phyloP scores from a whole-genome alignment of 2,888 invertebrate species.

The Rhyacophila evoluta region DNA sequence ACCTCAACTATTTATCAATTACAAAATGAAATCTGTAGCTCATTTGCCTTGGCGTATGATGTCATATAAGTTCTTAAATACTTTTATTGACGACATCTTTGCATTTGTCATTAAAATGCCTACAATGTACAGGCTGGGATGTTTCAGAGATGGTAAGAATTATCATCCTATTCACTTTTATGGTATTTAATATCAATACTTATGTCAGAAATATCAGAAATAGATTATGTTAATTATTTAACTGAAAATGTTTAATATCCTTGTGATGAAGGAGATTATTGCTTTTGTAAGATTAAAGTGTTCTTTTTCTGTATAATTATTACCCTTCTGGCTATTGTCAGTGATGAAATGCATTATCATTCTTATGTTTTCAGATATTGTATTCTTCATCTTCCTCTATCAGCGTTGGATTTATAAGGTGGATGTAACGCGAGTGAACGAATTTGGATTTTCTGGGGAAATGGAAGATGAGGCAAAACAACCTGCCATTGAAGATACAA shows the following conservation, averaged over 20 bases:
- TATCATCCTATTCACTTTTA: too few species aligned
- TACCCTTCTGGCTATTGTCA: too few species aligned
- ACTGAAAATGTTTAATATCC: too few species aligned
- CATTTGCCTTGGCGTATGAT: slow-evolving; percentile 99
- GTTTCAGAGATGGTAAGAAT: slow-evolving; percentile 91
- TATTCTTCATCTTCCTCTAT: slow-evolving; percentile 98
- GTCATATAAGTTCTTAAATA: slow-evolving; percentile 99
- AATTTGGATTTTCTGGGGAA: slow-evolving; percentile 97
- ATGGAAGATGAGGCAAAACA: slow-evolving; percentile 74
- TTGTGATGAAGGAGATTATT: too few species aligned
- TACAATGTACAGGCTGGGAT: slow-evolving; percentile 96
- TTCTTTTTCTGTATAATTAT: too few species aligned
- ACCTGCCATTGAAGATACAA: slow-evolving; percentile 32
- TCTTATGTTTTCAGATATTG: slow-evolving; percentile 92
- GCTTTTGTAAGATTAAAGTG: too few species aligned
- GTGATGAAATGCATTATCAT: too few species aligned
- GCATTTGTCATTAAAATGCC: slow-evolving; percentile 99
- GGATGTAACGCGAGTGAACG: slow-evolving; percentile 94
- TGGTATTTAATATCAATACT: too few species aligned
- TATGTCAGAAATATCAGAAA: too few species aligned
- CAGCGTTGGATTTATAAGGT: slow-evolving; percentile 99
- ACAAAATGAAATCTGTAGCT: slow-evolving; percentile 98
- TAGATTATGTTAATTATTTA: too few species aligned
- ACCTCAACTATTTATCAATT: slow-evolving; percentile 99
- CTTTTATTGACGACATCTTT: slow-evolving; percentile 99